Percentiles rank a stretch among this genome's conserved stretches.
phyloP scores from a whole-genome alignment of 2,113 vertebrate genomes.

The Channa argus region DNA sequence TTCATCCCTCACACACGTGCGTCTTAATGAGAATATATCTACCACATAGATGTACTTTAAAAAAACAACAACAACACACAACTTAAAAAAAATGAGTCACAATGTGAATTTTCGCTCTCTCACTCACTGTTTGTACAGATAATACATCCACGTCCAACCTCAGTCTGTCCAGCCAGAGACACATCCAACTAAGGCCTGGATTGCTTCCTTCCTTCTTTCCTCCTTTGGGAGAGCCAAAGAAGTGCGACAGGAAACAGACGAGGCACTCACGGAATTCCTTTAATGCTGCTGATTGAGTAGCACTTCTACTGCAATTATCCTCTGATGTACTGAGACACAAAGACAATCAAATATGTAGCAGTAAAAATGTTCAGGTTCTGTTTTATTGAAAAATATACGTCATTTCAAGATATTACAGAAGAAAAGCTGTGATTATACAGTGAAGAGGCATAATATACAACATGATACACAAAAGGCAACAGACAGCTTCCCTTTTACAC shows the following conservation, averaged over 20 bases:
- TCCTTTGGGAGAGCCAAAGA: slow-evolving; percentile 47
- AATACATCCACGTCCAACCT: slow-evolving; percentile 18
- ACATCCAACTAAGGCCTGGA: slow-evolving; percentile 42
- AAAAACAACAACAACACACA: too few species aligned
- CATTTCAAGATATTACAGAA: slow-evolving; percentile 72
- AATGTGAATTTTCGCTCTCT: neutral
- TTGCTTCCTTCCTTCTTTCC: slow-evolving; percentile 77
- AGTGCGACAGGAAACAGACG: slow-evolving; percentile 48
- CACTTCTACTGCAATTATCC: neutral
- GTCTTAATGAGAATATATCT: neutral
- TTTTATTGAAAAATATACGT: slow-evolving; percentile 88
- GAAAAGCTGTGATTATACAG: slow-evolving; percentile 62
- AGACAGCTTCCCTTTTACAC: slow-evolving; percentile 26
- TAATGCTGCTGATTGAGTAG: slow-evolving; percentile 36
- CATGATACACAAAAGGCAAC: slow-evolving; percentile 35
- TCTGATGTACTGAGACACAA: slow-evolving; percentile 6
- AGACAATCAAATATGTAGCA: slow-evolving; percentile 14
- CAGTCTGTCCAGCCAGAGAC: slow-evolving; percentile 24
- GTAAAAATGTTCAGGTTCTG: slow-evolving; percentile 35
- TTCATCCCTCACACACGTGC: neutral
- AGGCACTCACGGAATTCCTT: slow-evolving; percentile 58
- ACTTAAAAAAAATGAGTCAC: slow-evolving; percentile 7
- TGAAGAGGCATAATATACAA: slow-evolving; percentile 52
- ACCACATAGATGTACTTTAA: neutral
- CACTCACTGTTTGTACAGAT: neutral